phyloP scores from a whole-genome alignment of 1,140 invertebrate genomes.

The Eupeodes corollae region DNA sequence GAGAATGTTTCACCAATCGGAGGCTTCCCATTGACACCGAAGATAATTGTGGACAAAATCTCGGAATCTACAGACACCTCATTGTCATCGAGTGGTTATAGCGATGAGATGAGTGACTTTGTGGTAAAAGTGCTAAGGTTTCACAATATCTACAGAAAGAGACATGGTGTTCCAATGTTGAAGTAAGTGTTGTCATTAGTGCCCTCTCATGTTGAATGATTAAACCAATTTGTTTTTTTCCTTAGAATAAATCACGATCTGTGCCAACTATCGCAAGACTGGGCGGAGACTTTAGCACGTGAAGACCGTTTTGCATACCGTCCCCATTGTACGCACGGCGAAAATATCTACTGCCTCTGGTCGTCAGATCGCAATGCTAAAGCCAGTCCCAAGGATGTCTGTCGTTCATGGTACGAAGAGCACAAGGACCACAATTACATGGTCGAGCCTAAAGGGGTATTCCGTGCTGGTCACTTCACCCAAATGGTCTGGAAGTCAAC shows the following conservation, averaged over 20 bases:
- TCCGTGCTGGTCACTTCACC: conserved; percentile 47
- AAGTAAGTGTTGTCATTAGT: conserved; percentile 18
- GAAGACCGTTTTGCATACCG: conserved; percentile 53
- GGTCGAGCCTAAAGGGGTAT: conserved; percentile 39
- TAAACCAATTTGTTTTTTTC: conserved; percentile 4
- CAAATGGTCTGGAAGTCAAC: conserved; percentile 58
- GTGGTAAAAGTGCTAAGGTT: conserved; percentile 52
- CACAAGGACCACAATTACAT: conserved; percentile 50
- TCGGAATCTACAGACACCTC: conserved; percentile 1
- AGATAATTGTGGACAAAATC: not conserved
- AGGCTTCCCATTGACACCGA: conserved; percentile 17
- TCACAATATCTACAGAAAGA: conserved; percentile 67
- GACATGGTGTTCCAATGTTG: conserved; percentile 56
- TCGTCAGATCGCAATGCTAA: conserved; percentile 53
- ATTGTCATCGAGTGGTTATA: conserved; percentile 1
- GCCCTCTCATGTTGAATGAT: not conserved
- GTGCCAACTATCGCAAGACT: conserved; percentile 50
- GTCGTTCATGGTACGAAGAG: conserved; percentile 59
- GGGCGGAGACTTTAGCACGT: conserved; percentile 64
- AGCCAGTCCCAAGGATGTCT: conserved; percentile 50
- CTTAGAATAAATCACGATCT: conserved; percentile 39
- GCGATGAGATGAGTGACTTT: conserved; percentile 32
- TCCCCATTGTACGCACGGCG: conserved; percentile 47
- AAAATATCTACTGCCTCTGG: conserved; percentile 53
- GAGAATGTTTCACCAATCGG: conserved; percentile 55